Percentiles rank a stretch among this genome's conserved stretches.
phyloP scores from a whole-genome alignment of 2,113 vertebrate genomes.

The Bagarius yarrelli region DNA sequence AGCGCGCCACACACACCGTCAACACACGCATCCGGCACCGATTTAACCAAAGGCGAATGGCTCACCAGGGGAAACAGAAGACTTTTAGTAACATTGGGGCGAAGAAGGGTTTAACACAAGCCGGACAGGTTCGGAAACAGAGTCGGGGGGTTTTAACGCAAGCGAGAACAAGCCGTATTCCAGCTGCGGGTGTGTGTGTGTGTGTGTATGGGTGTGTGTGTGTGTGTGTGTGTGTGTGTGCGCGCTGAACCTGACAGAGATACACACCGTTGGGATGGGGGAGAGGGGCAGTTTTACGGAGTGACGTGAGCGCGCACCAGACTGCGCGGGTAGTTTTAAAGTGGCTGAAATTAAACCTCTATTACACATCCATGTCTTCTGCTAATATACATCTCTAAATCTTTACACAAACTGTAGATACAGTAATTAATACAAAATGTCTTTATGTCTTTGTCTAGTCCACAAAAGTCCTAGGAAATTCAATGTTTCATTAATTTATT shows the following conservation, averaged over 20 bases:
- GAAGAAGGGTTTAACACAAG: not conserved
- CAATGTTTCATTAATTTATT: too few species aligned
- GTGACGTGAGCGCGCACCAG: slow-evolving; percentile 61
- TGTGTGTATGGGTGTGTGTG: slow-evolving; percentile 32
- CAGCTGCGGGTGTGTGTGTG: slow-evolving; percentile 59
- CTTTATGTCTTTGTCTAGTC: too few species aligned
- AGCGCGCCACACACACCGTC: slow-evolving; percentile 53
- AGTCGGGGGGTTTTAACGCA: slow-evolving; percentile 34
- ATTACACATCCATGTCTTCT: too few species aligned
- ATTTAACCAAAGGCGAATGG: slow-evolving; percentile 63
- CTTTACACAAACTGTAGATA: too few species aligned
- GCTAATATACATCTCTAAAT: too few species aligned
- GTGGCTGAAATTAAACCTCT: slow-evolving; percentile 29
- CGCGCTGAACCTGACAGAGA: slow-evolving; percentile 46
- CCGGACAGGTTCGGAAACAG: slow-evolving; percentile 20
- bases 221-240: slow-evolving; percentile 33
- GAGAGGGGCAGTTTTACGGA: not conserved
- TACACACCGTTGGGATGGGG: not conserved
- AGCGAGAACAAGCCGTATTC: slow-evolving; percentile 59
- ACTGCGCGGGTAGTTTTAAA: slow-evolving; percentile 9
- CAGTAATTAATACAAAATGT: too few species aligned
- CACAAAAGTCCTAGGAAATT: too few species aligned
- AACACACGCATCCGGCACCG: slow-evolving; percentile 66
- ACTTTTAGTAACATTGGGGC: not conserved
- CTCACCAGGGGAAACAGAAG: slow-evolving; percentile 20